Evolutionary conservation across 2,113 vertebrate species (phyloP), one percentile per base, ranked within the genome.

Genomic region (Tinamus guttatus): DNA sequence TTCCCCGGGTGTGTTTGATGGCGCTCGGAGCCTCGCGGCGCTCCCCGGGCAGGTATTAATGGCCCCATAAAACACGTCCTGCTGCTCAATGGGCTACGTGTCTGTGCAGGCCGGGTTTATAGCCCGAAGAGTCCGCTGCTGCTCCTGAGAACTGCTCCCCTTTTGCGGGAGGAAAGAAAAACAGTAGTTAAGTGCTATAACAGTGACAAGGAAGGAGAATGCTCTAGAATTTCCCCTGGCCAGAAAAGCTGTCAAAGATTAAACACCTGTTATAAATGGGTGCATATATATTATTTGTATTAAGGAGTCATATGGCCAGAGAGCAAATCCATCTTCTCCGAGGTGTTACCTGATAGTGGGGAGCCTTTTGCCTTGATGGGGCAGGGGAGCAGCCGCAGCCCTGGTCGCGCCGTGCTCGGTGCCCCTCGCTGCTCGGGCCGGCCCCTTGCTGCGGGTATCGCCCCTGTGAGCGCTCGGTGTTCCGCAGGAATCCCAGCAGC

Each of bases 101-200:
- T 89, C 95, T 94, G 86, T 90, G 93, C 88, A 87, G 92, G 90
- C 92, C 94, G 95, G 93, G 90, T 96, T 97, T 96, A 94, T 96
- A 82, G 88, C 88, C 86, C 49, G 86, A 89, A 70, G 81, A 96
- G 93, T 80, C 83, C 81, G 81, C 85, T 97, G 41, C 81, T 93
- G 81, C 75, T 92, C 76, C 90, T 93, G 83, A 96, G 77, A 95
- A 95, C 90, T 80, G 67, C 82, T 93, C 96, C 89, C 41, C 62
- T 94, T 90, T 92, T 92, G 90, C 73, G 84, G 65, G 84, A 62
- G 86, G 84, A 76, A 94, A 90, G 86, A 94, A 96, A 96, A 97
- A 92, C 87, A 94, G 60, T 81, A 73, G 92, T 94, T 90, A 38
- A 93, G 84, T 94, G 76, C 85, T 85, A 62, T 87, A 94, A 89